A percentile compares a stretch with the other conserved stretches of the same genome.
Conservation (phyloP, 2,113 vertebrate species). For the Pteruthius melanotis region DNA sequence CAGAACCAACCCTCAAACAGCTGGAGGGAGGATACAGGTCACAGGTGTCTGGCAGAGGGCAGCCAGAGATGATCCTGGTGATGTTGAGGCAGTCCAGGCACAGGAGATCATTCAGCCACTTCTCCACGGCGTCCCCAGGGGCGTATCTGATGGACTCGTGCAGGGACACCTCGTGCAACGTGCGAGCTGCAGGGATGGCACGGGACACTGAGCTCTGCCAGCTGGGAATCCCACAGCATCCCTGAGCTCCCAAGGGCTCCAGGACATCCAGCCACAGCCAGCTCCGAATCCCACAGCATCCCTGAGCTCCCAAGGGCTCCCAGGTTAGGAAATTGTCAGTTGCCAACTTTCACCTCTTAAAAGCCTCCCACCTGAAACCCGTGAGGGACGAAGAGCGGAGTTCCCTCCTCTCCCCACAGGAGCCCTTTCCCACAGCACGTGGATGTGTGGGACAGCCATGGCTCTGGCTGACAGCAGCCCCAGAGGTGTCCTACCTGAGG, state of each 20-base stretch:
- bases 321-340: not conserved
- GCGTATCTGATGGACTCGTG: slow-evolving; percentile 95
- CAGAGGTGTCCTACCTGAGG: slow-evolving; percentile 75
- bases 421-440: rapidly evolving
- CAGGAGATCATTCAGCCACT: slow-evolving; percentile 95
- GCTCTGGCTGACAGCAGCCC: not conserved
- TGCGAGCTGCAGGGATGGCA: slow-evolving; percentile 74
- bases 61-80: slow-evolving; percentile 90
- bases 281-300: not conserved
- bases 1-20: not conserved
- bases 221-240: not conserved
- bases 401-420: not conserved
- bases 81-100: slow-evolving; percentile 94
- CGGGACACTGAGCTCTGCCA: not conserved
- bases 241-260: not conserved
- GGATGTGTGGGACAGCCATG: rapidly evolving
- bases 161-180: slow-evolving; percentile 87
- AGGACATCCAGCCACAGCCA: not conserved
- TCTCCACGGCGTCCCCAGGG: slow-evolving; percentile 88
- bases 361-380: not conserved
- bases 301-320: not conserved
- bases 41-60: slow-evolving; percentile 90
- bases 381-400: not conserved
- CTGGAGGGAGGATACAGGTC: slow-evolving; percentile 88
- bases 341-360: not conserved